Percentiles rank a stretch among this genome's conserved stretches.
phyloP scores from a whole-genome alignment of 2,888 invertebrate species.

The Ptilodon capucinus region DNA sequence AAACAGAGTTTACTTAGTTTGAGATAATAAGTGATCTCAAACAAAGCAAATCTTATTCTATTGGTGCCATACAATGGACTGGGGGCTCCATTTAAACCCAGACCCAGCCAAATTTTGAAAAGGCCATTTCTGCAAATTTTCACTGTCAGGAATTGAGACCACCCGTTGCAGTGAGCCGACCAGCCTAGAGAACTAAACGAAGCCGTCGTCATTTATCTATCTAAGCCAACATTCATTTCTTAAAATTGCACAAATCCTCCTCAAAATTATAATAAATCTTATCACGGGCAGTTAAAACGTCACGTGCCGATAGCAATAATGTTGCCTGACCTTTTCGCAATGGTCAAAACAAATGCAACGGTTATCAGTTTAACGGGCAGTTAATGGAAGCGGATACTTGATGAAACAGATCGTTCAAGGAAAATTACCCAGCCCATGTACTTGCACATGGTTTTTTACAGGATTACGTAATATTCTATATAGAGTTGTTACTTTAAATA shows the following conservation, averaged over 20 bases:
- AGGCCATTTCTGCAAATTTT: too few species aligned
- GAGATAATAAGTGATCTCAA: too few species aligned
- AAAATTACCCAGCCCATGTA: background rate
- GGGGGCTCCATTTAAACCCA: too few species aligned
- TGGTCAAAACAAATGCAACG: background rate
- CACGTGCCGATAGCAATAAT: background rate
- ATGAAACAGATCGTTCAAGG: background rate
- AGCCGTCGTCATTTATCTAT: too few species aligned
- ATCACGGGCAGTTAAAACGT: background rate
- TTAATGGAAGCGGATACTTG: background rate
- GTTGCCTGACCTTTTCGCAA: background rate
- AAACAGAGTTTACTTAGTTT: too few species aligned
- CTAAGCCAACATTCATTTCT: background rate
- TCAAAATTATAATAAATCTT: background rate
- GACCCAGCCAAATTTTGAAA: too few species aligned
- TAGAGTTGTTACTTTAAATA: too few species aligned
- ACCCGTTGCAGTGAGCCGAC: too few species aligned
- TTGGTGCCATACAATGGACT: too few species aligned
- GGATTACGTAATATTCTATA: background rate
- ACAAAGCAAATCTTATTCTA: too few species aligned
- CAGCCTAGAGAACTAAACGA: too few species aligned
- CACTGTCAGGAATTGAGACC: too few species aligned
- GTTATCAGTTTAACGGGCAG: constrained; percentile 2
- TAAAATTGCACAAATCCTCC: background rate
- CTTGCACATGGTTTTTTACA: background rate